Evolutionary conservation across 2,113 vertebrate genomes (phyloP).

Genomic region (Aphelocoma coerulescens): DNA sequence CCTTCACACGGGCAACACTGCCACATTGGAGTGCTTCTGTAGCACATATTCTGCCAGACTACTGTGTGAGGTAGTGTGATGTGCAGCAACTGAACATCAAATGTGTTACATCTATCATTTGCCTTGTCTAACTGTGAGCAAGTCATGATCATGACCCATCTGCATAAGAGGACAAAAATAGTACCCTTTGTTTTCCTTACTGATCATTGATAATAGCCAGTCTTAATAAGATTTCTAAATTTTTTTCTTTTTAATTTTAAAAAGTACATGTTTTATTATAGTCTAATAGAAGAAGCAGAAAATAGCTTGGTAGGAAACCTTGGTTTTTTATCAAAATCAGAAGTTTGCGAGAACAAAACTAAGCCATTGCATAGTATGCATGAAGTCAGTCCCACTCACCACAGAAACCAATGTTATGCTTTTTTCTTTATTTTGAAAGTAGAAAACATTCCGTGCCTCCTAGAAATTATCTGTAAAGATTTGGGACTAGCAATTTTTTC

Average conservation of each 20-base stretch:
- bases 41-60: constrained; percentile 52
- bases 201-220: neutral
- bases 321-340: neutral
- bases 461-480: neutral
- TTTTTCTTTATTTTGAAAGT: neutral
- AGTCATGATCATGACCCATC: neutral
- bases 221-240: neutral
- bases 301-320: neutral
- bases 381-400: neutral
- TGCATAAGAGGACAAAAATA: neutral
- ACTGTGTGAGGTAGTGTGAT: neutral
- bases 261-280: neutral
- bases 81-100: neutral
- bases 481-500: neutral
- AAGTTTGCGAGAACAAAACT: neutral
- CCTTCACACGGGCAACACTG: constrained; percentile 34
- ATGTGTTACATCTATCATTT: constrained; percentile 8
- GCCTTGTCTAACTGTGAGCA: neutral
- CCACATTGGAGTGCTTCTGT: constrained; percentile 39
- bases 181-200: neutral
- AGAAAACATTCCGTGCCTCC: neutral
- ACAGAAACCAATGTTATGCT: neutral
- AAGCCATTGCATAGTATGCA: neutral
- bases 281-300: neutral
- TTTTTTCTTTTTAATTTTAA: neutral